phyloP scores from a whole-genome alignment of 2,797 vertebrate species.

The Coreius guichenoti region DNA sequence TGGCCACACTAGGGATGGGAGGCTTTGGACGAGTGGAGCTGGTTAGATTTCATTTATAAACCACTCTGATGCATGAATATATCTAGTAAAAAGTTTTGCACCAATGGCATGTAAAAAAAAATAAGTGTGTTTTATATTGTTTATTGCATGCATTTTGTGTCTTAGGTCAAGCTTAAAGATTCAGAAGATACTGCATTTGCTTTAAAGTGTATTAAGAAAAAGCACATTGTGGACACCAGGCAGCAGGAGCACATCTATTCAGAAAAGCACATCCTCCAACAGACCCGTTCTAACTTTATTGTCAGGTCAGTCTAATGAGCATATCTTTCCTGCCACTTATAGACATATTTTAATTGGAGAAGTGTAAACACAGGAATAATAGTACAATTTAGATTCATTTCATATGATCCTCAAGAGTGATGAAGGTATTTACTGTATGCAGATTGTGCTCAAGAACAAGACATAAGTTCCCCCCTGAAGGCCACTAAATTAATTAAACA shows the following conservation, averaged over 20 bases:
- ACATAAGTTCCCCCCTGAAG: too few species aligned
- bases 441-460: not conserved
- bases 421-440: not conserved
- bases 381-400: not conserved
- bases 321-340: not conserved
- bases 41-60: constrained; percentile 67
- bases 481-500: not conserved
- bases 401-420: not conserved
- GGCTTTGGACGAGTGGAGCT: constrained; percentile 84
- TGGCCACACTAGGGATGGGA: constrained; percentile 81
- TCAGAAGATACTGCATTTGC: constrained; percentile 77
- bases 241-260: constrained; percentile 85
- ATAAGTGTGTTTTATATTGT: not conserved
- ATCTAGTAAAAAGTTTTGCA: not conserved
- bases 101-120: not conserved
- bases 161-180: constrained; percentile 80
- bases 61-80: not conserved
- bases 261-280: constrained; percentile 82
- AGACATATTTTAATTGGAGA: not conserved
- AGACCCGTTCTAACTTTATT: constrained; percentile 78
- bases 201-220: constrained; percentile 84
- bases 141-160: constrained; percentile 28
- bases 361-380: not conserved
- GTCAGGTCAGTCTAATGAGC: constrained; percentile 71
- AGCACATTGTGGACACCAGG: constrained; percentile 81